Base-by-base conservation (phyloP, 2,113 vertebrate genomes). In the Oncorhynchus gorbuscha region DNA sequence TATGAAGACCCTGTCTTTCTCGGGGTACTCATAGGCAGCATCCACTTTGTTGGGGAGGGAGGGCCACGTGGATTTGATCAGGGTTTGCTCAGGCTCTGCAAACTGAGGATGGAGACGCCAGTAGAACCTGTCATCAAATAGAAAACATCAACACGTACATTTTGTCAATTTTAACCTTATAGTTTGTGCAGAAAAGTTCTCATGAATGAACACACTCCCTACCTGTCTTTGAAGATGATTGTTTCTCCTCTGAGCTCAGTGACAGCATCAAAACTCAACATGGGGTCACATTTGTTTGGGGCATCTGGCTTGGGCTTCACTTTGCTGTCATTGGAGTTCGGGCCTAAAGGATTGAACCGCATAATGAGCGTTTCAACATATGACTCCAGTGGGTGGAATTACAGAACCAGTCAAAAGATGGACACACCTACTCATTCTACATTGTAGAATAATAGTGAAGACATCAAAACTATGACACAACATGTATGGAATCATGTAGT, bases 81-180 rank as follows among this genome's bases (percentile, higher is more conserved):
- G 84, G 0, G 92, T 93, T 74, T 95, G 91, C 72, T 97, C 93
- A 2, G 94, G 92, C 3, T 97, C 95, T 1, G 89, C 81, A 91
- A 96, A 93, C 90, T 99, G 96, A 70, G 96, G 95, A 72, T 98
- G 97, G 2, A 98, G 74, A 28, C 97, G 91, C 98, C 97, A 99
- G 87, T 97, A 96, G 90, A 97, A 99, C 62, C 98, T 99, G 85
- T 61, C 26, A 76, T 7, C 73, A 71, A 79, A 74, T 30, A 18
- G 24, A 51, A 62, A 62, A 70, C 4, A 18, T 2, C 6, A 22
- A 39, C 6, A 45, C 35, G 11, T 35, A 49, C 24, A 55, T 24
- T 55, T 55, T 18, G 59, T 35, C 32, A 22, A 39, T 35, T 20
- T 51, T 12, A 74, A 67, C 2, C 20, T 62, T 11, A 22, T 45